Base-by-base conservation (phyloP, 2,797 vertebrate genomes). In the Sciaenops ocellatus region DNA sequence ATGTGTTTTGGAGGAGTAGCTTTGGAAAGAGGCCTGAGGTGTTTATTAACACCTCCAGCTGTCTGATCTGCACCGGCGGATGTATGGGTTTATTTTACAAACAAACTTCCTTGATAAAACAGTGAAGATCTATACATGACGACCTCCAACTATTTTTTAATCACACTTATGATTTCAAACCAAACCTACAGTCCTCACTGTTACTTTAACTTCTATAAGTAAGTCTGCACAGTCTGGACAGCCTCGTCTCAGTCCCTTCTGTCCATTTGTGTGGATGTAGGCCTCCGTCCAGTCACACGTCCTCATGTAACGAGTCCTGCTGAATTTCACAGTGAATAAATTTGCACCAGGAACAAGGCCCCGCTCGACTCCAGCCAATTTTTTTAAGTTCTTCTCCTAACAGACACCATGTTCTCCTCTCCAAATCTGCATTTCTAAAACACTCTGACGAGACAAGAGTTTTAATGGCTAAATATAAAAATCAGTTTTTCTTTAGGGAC, bases 321-420 rank as follows among this genome's bases (percentile, higher is more conserved):
- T 68, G 84, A 92, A 88, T 90, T 91, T 94, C 91, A 91, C 93
- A 89, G 88, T 90, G 92, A 90, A 94, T 93, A 92, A 91, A 94
- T 94, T 94, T 91, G 86, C 93, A 92, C 89, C 75, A 80, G 85
- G 76, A 89, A 90, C 86, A 64, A 85, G 87, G 88, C 76, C 89
- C 69, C 70, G 52, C 89, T 82, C 77, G 26, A 73, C 77, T 74
- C 15, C 83, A 79, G 90, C 89, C 92, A 89, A 91, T 79, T 80
- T 80, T 51, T 63, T 65, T 18, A 56, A 80, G 76, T 73, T 80
- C 76, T 34, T 52, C 73, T 85, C 56, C 48, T 28, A 48, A 75
- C 81, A 90, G 83, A 88, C 83, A 69, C 65, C 47, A 10, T 20
- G 81, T 82, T 81, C 77, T 68, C 78, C 79, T 44, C 74, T 82